These are phyloP conservation scores for Drosophila neonasuta DNA, from an alignment of 2,888 invertebrate species.

Conservation along the genomic window DNA sequence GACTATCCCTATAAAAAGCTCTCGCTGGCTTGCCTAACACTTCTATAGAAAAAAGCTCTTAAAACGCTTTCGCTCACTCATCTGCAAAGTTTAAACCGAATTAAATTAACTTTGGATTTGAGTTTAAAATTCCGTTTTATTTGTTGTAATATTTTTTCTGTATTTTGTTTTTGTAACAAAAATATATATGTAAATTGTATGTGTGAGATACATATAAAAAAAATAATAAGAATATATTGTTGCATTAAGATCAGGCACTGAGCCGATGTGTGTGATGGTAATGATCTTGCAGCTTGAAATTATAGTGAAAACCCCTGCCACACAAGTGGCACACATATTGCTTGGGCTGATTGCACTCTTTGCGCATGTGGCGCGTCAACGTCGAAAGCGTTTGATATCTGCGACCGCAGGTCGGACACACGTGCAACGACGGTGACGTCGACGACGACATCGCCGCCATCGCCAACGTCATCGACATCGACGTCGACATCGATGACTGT, in stretches of 20 bases:
- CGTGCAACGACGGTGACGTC: constrained; percentile 41
- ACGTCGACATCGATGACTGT: constrained; percentile 15
- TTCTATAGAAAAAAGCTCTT: constrained; percentile 57
- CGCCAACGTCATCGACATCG: constrained; percentile 21
- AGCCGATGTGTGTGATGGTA: constrained; percentile 59
- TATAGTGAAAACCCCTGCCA: constrained; percentile 79
- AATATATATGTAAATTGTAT: constrained; percentile 14
- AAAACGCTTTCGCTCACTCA: constrained; percentile 24
- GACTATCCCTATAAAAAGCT: constrained; percentile 17
- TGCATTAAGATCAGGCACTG: constrained; percentile 27
- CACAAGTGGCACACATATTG: constrained; percentile 75
- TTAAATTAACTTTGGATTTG: constrained; percentile 34
- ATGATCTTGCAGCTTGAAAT: constrained; percentile 77
- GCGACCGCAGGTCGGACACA: constrained; percentile 71
- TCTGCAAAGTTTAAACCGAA: constrained; percentile 8
- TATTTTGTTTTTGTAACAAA: constrained; percentile 38
- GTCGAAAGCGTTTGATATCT: constrained; percentile 71
- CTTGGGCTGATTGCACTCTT: constrained; percentile 80
- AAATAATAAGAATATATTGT: neutral
- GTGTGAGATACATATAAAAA: constrained; percentile 15
- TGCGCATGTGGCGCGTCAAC: constrained; percentile 84
- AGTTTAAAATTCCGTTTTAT: constrained; percentile 28
- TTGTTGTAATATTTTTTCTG: constrained; percentile 12
- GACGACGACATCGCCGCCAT: constrained; percentile 14
- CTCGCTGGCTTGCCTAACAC: neutral